These are phyloP conservation scores for Brevimyrus niger DNA, from an alignment of 2,113 vertebrate genomes.

Conservation along the genomic window DNA sequence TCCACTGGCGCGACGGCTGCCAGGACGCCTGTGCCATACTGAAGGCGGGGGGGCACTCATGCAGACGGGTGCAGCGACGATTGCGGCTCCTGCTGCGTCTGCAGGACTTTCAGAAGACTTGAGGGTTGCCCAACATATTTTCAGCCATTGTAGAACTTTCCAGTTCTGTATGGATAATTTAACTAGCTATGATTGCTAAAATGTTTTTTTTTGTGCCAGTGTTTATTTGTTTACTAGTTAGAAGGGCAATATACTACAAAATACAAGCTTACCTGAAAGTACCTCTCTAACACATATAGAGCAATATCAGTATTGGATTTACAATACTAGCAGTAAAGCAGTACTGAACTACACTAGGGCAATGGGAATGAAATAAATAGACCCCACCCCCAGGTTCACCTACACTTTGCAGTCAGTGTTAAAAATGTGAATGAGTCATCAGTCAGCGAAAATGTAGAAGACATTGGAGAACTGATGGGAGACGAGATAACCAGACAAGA, in stretches of 20 bases:
- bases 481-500: not conserved
- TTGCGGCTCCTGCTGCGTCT: not conserved
- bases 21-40: not conserved
- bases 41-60: not conserved
- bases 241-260: not conserved
- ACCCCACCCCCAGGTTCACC: not conserved
- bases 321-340: too few relatives aligned
- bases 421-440: not conserved
- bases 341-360: not conserved
- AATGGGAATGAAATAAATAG: not conserved
- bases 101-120: not conserved
- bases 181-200: not conserved
- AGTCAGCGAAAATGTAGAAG: not conserved
- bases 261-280: not conserved
- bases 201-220: not conserved
- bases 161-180: not conserved
- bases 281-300: not conserved
- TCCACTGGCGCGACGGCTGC: not conserved
- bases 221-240: not conserved
- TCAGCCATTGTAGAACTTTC: not conserved
- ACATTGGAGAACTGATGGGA: not conserved
- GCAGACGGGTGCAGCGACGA: not conserved
- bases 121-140: not conserved
- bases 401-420: not conserved
- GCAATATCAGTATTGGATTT: not conserved